Evolutionary conservation across 2,113 vertebrate species (phyloP), one percentile per base, ranked within the genome.

Genomic region (Silurus meridionalis): DNA sequence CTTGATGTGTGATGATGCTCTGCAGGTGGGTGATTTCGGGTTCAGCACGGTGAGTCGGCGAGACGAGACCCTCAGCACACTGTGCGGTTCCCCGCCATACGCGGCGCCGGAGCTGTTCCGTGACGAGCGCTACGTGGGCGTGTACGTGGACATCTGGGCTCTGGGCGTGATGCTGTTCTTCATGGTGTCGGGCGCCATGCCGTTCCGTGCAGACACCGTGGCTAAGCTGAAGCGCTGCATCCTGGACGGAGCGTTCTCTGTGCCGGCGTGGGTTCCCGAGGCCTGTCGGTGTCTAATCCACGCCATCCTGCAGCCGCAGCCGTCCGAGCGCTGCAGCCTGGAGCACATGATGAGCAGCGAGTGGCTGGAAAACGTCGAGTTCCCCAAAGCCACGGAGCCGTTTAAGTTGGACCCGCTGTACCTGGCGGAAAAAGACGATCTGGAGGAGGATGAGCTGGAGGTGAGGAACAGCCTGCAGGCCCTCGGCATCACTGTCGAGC

Each of bases 21-120:
- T 72, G 5, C 55, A 84, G 83, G 83, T 99, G 82, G 98, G 98
- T 0, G 98, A 99, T 91, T 99, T 99, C 71, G 98, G 98, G 89
- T 99, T 99, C 92, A 99, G 98, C 94, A 99, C 98, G 0, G 85
- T 97, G 71, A 98, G 97, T 89, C 94, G 90, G 15, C 96, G 94
- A 28, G 96, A 97, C 1, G 96, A 99, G 94, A 97, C 94, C 6
- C 93, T 99, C 82, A 98, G 96, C 93, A 99, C 98, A 0, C 98
- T 99, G 92, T 99, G 98, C 1, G 98, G 98, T 74, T 99, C 98
- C 48, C 98, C 98, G 0, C 98, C 98, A 25, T 99, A 99, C 0
- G 98, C 98, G 0, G 98, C 98, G 0, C 98, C 98, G 0, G 97
- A 99, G 86, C 97, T 99, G 69, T 99, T 99, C 90, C 92, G 96